Base-by-base conservation (phyloP, 2,113 vertebrate species). In the Crotalus horridus region DNA sequence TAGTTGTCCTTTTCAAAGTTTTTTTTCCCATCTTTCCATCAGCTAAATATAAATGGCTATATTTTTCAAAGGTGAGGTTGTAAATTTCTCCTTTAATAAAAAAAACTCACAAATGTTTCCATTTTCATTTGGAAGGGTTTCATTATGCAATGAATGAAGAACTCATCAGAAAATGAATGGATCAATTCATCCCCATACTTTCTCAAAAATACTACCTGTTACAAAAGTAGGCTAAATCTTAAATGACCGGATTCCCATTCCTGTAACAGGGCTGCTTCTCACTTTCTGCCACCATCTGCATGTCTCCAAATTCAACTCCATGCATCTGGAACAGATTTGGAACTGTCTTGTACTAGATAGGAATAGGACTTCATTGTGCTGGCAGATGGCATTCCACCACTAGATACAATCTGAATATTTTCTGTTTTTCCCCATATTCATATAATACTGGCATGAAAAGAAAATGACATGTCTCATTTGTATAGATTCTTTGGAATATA, bases 1-100 rank as follows among this genome's bases (percentile, higher is more conserved):
- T 94, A 93, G 89, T 96, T 94, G 61, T 94, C 94, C 46, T 94
- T 94, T 95, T 94, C 56, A 48, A 86, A 90, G 7, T 12, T 24
- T 29, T 11, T 24, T 24, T 6, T 1, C 7, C 0, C 9, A 3
- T 5, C 59, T 48, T 51, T 58, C 29, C 33, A 48, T 56, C 61
- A 7, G 92, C 85, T 61, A 88, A 56, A 86, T 96, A 96, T 95
- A 95, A 96, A 95, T 92, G 46, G 74, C 55, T 12, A 95, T 94
- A 94, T 96, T 97, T 96, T 94, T 96, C 95, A 4, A 1, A 89
- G 94, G 33, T 81, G 7, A n/a, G 17, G 1, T 2, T 81, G 69
- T 94, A 86, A 95, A 94, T 93, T 94, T 96, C 53, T 59, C 93
- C 94, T 96, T 95, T 81, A 95, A 94, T 92, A 96, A 96, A 97